Evolutionary conservation across 2,113 vertebrate genomes (phyloP), one percentile per base, ranked within the genome.

Genomic region (Pogona vitticeps): DNA sequence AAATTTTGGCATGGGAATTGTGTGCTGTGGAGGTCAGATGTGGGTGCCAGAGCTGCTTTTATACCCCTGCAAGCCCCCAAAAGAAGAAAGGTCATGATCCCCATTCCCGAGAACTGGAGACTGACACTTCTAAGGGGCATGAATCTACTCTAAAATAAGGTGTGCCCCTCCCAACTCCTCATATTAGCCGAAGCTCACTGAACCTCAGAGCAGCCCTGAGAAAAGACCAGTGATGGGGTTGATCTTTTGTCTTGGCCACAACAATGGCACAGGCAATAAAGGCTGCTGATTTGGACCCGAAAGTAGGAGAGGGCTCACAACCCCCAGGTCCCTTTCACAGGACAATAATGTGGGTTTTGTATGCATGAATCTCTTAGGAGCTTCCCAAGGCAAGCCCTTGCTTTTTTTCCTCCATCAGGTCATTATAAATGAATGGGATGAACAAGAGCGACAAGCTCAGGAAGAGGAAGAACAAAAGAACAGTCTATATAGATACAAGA

Each of bases 351-450:
- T 80, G 79, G 31, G 38, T 14, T 75, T 63, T 4, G n/a, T 46
- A 73, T 75, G 36, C 26, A 58, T 63, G 26, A 4, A 21, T 46
- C 52, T 76, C 2, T 38, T 40, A 10, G 7, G 59, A n/a, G 18
- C 87, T 56, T 84, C 52, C 79, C 65, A 56, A 61, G 10, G 0
- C 0, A 26, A 3, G 72, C 12, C 33, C 8, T 91, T 88, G 92
- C 58, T 18, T 90, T 94, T 70, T 65, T 91, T 91, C 80, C 38
- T 70, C 91, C 91, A 78, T 38, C 68, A 97, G 97, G 95, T 96
- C 26, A 94, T 97, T 91, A 95, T 99, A 91, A 99, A 98, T 61
- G 98, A 98, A 61, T 99, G 98, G 98, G 98, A 99, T 65, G 98
- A 99, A 28, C 98, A 98, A 95, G 98, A 99, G 72, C 95, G 95